Percentiles rank a stretch among this genome's conserved stretches.
These are phyloP conservation scores for Catharus minimus DNA, from an alignment of 2,113 vertebrate genomes.

Conservation along the genomic window DNA sequence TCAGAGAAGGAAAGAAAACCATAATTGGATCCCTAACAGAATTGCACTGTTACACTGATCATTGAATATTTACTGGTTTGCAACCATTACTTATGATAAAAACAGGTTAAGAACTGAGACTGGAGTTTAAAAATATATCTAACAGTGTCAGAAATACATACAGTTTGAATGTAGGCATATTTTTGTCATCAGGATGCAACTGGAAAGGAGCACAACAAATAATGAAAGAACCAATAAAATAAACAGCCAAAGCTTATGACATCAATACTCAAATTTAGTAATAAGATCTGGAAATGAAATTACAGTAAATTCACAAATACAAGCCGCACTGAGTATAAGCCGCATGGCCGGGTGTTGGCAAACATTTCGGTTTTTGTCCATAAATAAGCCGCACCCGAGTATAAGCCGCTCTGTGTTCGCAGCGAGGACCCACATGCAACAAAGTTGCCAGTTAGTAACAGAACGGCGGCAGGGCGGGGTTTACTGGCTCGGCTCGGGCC, in stretches of 20 bases:
- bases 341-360: no score
- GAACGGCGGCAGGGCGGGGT: no score
- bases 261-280: slow-evolving; percentile 26
- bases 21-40: slow-evolving; percentile 38
- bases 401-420: no score
- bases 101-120: background rate
- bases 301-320: background rate
- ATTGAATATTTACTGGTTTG: slow-evolving; percentile 34
- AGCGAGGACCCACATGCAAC: no score
- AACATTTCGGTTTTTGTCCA: no score
- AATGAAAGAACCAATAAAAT: background rate
- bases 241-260: slow-evolving; percentile 43
- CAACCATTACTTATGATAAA: background rate
- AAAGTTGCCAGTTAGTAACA: no score
- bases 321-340: no score
- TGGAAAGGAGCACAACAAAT: background rate
- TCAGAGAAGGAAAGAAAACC: slow-evolving; percentile 16
- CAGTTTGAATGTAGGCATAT: background rate
- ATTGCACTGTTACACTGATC: slow-evolving; percentile 31
- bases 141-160: slow-evolving; percentile 24
- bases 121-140: background rate
- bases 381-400: no score
- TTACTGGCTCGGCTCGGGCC: no score
- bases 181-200: background rate
- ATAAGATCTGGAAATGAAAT: slow-evolving; percentile 37